Percentiles rank a stretch among this genome's conserved stretches.
These are phyloP conservation scores for Clangula hyemalis DNA, from an alignment of 2,797 vertebrate genomes.

Conservation along the genomic window DNA sequence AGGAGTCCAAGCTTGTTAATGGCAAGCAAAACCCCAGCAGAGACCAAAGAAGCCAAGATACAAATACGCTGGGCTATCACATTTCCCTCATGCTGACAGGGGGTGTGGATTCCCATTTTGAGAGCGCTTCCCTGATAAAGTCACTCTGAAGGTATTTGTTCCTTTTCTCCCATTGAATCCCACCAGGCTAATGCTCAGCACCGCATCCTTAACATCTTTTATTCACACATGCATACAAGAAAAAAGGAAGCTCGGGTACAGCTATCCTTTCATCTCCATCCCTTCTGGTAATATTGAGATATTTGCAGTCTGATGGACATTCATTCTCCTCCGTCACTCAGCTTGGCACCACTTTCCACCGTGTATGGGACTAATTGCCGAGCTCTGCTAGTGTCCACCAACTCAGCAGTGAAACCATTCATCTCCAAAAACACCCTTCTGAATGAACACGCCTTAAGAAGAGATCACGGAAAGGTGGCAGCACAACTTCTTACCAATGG, in stretches of 20 bases:
- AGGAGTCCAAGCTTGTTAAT: background rate
- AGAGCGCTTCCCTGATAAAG: background rate
- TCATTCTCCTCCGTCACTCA: background rate
- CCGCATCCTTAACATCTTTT: background rate
- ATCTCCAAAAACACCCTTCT: background rate
- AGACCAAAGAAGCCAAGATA: background rate
- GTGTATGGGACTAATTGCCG: background rate
- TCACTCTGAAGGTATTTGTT: background rate
- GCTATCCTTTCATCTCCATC: background rate
- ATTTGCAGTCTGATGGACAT: background rate
- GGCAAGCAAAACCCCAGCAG: background rate
- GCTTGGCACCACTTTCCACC: background rate
- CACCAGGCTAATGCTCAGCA: background rate
- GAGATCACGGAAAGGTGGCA: background rate
- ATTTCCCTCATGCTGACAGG: no score
- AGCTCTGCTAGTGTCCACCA: background rate
- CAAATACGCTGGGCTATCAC: background rate
- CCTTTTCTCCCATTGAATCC: background rate
- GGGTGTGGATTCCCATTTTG: background rate
- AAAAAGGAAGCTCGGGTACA: background rate
- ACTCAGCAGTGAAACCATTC: background rate
- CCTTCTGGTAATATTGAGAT: background rate
- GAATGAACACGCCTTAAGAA: background rate
- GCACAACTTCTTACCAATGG: background rate
- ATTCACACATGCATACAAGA: background rate